Conservation (phyloP, 2,113 vertebrate species). For the Mellivora capensis region DNA sequence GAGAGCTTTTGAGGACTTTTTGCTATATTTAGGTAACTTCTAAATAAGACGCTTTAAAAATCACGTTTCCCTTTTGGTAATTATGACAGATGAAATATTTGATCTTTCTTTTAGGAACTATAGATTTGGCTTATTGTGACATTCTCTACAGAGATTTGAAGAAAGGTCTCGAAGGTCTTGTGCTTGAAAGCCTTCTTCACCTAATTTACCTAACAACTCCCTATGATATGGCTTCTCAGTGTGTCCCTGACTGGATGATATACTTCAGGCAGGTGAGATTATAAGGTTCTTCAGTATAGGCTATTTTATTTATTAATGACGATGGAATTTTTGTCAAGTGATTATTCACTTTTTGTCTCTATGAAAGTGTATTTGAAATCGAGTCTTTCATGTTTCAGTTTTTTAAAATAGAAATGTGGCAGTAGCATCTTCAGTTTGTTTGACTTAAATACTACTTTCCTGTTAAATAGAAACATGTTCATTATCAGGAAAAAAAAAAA, state of each 20-base stretch:
- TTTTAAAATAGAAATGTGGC: slow-evolving; percentile 4
- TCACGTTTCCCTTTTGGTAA: background rate
- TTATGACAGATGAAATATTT: background rate
- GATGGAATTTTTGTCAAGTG: background rate
- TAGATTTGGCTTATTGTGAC: slow-evolving; percentile 90
- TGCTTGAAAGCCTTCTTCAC: slow-evolving; percentile 92
- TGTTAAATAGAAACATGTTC: slow-evolving; percentile 15
- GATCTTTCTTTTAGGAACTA: slow-evolving; percentile 84
- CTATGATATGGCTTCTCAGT: slow-evolving; percentile 88
- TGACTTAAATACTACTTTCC: slow-evolving; percentile 23
- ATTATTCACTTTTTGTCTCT: background rate
- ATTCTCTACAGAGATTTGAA: slow-evolving; percentile 91
- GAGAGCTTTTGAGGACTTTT: background rate
- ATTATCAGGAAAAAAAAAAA: background rate
- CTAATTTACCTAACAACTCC: slow-evolving; percentile 94
- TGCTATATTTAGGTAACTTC: background rate
- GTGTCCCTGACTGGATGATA: slow-evolving; percentile 94
- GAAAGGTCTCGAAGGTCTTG: slow-evolving; percentile 91
- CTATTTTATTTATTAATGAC: background rate
- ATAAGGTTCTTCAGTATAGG: background rate
- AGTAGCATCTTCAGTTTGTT: slow-evolving; percentile 12
- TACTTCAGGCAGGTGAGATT: slow-evolving; percentile 91
- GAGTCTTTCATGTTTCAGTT: background rate
- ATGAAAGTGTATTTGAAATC: background rate
- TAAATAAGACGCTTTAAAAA: background rate